A percentile compares a stretch with the other conserved stretches of the same genome.
Evolutionary conservation across 2,888 invertebrate genomes (phyloP).

Genomic region (Lepidochrysops patricia): DNA sequence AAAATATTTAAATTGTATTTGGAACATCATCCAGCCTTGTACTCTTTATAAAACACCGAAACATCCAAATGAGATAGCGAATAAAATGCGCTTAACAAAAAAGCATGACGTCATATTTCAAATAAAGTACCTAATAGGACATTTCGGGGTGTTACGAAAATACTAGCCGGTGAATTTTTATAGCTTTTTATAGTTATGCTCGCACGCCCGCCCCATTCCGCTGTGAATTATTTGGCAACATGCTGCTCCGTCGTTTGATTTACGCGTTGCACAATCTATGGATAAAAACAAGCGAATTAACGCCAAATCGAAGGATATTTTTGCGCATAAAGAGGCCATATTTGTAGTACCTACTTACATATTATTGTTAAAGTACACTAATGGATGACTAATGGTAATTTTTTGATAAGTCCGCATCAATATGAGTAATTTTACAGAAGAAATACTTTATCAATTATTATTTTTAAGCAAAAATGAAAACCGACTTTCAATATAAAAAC

Average conservation of each 20-base stretch:
- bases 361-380: too few species aligned
- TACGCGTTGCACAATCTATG: slow-evolving; percentile 33
- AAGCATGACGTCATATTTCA: slow-evolving; percentile 25
- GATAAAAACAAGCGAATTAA: slow-evolving; percentile 3
- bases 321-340: neutral
- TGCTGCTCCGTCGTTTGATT: slow-evolving; percentile 52
- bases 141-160: slow-evolving; percentile 26
- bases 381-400: too few species aligned
- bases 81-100: slow-evolving; percentile 14
- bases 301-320: neutral
- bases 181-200: slow-evolving; percentile 58
- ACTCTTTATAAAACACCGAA: neutral
- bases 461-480: too few species aligned
- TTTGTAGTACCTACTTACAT: too few species aligned
- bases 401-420: too few species aligned
- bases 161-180: slow-evolving; percentile 39
- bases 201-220: slow-evolving; percentile 46
- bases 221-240: slow-evolving; percentile 64
- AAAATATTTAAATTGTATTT: neutral
- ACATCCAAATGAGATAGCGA: neutral
- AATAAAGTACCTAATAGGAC: slow-evolving; percentile 25
- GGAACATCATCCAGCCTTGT: neutral
- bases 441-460: too few species aligned
- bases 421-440: too few species aligned
- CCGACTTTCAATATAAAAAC: too few species aligned